Percentiles rank a stretch among this genome's conserved stretches.
Evolutionary conservation across 2,797 vertebrate species (phyloP).

Genomic region (Dicrostonyx torquatus): DNA sequence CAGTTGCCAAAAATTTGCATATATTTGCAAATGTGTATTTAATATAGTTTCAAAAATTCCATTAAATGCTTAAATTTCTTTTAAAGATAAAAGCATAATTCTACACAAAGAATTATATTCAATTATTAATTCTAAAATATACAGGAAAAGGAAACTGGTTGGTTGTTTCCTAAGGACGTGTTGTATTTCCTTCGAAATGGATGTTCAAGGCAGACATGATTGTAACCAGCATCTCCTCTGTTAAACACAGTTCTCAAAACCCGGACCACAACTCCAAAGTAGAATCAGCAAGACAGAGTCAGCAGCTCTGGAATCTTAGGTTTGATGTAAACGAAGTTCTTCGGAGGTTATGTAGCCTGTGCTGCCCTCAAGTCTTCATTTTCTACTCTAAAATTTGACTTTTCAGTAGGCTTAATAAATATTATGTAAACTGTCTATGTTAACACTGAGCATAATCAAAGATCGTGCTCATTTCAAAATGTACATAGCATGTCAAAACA

Average conservation of each 20-base stretch:
- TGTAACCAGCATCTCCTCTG: constrained; percentile 35
- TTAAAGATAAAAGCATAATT: constrained; percentile 53
- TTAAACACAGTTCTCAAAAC: constrained; percentile 49
- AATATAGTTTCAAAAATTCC: constrained; percentile 58
- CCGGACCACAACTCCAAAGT: constrained; percentile 47
- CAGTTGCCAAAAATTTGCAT: constrained; percentile 52
- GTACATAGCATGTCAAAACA: constrained; percentile 45
- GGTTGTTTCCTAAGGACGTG: constrained; percentile 44
- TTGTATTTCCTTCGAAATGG: constrained; percentile 58
- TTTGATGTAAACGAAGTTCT: constrained; percentile 59
- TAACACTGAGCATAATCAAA: constrained; percentile 64
- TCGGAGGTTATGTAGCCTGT: constrained; percentile 19
- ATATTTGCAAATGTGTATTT: background rate
- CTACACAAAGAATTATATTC: constrained; percentile 47
- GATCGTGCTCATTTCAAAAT: constrained; percentile 50
- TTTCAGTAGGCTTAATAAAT: constrained; percentile 70
- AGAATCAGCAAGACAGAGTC: constrained; percentile 30
- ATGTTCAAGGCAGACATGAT: constrained; percentile 29
- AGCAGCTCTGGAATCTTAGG: constrained; percentile 32
- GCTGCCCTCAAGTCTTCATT: constrained; percentile 47
- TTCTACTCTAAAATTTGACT: constrained; percentile 57
- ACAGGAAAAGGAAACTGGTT: constrained; percentile 52
- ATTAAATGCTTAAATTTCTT: constrained; percentile 46
- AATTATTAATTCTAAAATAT: constrained; percentile 32
- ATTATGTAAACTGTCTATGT: constrained; percentile 60